Evolutionary conservation across 1,140 invertebrate genomes (phyloP).

Genomic region (Maconellicoccus hirsutus): DNA sequence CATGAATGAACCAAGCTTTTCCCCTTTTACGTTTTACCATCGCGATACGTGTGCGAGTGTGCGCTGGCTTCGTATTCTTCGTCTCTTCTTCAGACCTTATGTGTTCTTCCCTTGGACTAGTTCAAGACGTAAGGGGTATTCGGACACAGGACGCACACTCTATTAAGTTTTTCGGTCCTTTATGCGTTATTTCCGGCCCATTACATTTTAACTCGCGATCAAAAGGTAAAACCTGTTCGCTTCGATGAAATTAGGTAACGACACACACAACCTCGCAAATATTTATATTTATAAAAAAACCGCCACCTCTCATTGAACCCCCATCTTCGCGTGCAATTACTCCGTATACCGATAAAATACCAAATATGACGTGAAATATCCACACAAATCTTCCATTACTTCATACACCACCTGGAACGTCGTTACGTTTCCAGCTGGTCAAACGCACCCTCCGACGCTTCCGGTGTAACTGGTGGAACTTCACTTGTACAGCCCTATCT

Average conservation of each 20-base stretch:
- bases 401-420: not conserved
- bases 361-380: not conserved
- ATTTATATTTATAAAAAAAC: too few relatives aligned
- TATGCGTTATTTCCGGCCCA: slow-evolving; percentile 14
- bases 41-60: too few relatives aligned
- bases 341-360: not conserved
- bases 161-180: slow-evolving; percentile 21
- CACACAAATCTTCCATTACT: not conserved
- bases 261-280: too few relatives aligned
- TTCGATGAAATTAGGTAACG: not conserved
- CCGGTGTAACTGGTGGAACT: slow-evolving; percentile 17
- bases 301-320: too few relatives aligned
- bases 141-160: slow-evolving; percentile 17
- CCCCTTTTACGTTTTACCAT: not conserved
- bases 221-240: not conserved
- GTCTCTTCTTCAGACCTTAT: not conserved
- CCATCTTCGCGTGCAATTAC: not conserved
- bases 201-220: not conserved
- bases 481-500: not conserved
- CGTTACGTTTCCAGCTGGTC: slow-evolving; percentile 15
- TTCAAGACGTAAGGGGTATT: not conserved
- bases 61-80: not conserved
- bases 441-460: slow-evolving; percentile 9
- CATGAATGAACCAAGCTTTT: slow-evolving; percentile 20
- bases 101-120: not conserved